A percentile compares a stretch with the other conserved stretches of the same genome.
phyloP scores from a whole-genome alignment of 2,113 vertebrate species.

The Butorides virescens region DNA sequence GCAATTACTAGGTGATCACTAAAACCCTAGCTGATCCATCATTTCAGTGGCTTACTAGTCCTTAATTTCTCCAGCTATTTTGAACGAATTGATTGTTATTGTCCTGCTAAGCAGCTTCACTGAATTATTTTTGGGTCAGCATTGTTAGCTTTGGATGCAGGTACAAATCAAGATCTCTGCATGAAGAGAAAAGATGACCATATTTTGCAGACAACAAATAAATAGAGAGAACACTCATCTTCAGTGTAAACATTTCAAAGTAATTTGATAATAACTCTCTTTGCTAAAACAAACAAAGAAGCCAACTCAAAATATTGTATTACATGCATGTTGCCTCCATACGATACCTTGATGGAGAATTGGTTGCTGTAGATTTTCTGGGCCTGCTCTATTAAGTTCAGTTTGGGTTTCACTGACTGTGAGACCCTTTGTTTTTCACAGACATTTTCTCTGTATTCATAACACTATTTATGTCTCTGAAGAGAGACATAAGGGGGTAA shows the following conservation, averaged over 20 bases:
- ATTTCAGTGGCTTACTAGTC: constrained; percentile 33
- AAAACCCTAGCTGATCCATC: background rate
- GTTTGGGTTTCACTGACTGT: constrained; percentile 20
- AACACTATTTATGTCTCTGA: background rate
- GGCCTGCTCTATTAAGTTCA: constrained; percentile 13
- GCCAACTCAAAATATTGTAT: background rate
- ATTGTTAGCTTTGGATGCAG: background rate
- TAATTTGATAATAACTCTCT: constrained; percentile 49
- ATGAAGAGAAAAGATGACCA: constrained; percentile 41
- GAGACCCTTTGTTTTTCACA: constrained; percentile 23
- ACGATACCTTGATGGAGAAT: background rate
- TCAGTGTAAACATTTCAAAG: constrained; percentile 20
- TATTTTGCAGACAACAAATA: constrained; percentile 26
- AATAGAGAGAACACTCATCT: constrained; percentile 26
- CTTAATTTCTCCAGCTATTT: constrained; percentile 56
- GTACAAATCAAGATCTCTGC: constrained; percentile 18
- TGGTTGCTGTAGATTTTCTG: constrained; percentile 31
- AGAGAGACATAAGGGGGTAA: background rate
- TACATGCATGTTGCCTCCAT: background rate
- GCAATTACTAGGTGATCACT: constrained; percentile 1
- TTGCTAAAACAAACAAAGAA: constrained; percentile 18
- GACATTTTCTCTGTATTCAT: constrained; percentile 18
- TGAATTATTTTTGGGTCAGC: constrained; percentile 7
- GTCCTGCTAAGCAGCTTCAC: background rate
- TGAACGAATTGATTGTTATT: constrained; percentile 47